Evolutionary conservation across 2,113 vertebrate species (phyloP).

Genomic region (Vulpes vulpes): DNA sequence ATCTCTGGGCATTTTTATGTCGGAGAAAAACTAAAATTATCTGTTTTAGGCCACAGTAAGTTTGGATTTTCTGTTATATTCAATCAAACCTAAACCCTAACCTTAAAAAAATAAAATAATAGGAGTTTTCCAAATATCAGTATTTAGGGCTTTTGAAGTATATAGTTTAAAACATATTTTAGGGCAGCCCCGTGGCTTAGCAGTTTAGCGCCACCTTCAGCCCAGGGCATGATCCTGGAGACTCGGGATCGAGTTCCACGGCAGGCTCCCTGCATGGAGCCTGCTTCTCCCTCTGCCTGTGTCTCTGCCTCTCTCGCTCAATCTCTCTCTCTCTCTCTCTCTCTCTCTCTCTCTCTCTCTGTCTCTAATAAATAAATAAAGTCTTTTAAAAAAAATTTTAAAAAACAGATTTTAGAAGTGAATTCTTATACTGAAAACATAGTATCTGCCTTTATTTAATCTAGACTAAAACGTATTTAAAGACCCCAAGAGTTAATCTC

Average conservation of each 20-base stretch:
- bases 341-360: too few species aligned
- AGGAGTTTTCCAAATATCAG: slow-evolving; percentile 37
- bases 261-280: too few species aligned
- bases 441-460: slow-evolving; percentile 15
- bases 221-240: too few species aligned
- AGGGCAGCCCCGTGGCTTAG: too few species aligned
- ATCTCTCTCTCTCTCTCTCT: too few species aligned
- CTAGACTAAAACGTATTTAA: slow-evolving; percentile 35
- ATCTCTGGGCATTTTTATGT: neutral
- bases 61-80: slow-evolving; percentile 38
- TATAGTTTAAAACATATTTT: neutral
- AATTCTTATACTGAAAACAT: slow-evolving; percentile 49
- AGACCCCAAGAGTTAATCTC: neutral
- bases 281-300: too few species aligned
- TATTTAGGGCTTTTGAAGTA: slow-evolving; percentile 7
- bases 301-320: too few species aligned
- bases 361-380: too few species aligned
- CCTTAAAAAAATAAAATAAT: neutral
- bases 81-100: slow-evolving; percentile 13
- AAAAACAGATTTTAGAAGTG: slow-evolving; percentile 35
- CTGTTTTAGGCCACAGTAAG: neutral
- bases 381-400: too few species aligned
- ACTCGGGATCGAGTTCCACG: too few species aligned
- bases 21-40: neutral
- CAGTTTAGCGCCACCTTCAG: too few species aligned